Conservation (phyloP, 2,888 invertebrate genomes). For the Gryllus longicercus region DNA sequence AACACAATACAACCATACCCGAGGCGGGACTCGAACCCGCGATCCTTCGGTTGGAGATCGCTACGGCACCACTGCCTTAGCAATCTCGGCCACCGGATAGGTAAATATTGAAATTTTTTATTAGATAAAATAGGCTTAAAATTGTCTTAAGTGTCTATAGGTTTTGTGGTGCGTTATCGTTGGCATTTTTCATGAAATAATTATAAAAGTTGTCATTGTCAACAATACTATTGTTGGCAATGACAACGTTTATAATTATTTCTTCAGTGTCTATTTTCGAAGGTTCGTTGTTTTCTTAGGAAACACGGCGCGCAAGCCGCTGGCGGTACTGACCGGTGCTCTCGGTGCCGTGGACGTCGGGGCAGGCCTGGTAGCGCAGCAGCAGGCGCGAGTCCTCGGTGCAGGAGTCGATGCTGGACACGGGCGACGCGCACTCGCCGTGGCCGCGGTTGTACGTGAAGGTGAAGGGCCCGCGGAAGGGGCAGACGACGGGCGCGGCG, state of each 20-base stretch:
- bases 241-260: too few species aligned
- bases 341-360: slow-evolving; percentile 85
- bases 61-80: too few species aligned
- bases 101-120: background rate
- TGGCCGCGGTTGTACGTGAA: slow-evolving; percentile 91
- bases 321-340: slow-evolving; percentile 68
- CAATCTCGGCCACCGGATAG: too few species aligned
- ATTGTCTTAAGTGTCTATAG: background rate
- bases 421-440: slow-evolving; percentile 83
- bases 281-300: background rate
- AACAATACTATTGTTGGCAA: too few species aligned
- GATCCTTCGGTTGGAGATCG: too few species aligned
- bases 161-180: too few species aligned
- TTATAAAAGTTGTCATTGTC: too few species aligned
- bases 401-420: slow-evolving; percentile 89
- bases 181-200: too few species aligned
- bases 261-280: background rate
- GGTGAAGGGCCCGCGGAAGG: slow-evolving; percentile 81
- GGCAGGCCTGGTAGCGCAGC: slow-evolving; percentile 90
- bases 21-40: too few species aligned
- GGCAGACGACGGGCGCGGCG: slow-evolving; percentile 84
- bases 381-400: slow-evolving; percentile 87
- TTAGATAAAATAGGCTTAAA: background rate
- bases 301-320: background rate
- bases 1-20: too few species aligned